phyloP scores from a whole-genome alignment of 2,113 vertebrate genomes.

The Silurus glanis region DNA sequence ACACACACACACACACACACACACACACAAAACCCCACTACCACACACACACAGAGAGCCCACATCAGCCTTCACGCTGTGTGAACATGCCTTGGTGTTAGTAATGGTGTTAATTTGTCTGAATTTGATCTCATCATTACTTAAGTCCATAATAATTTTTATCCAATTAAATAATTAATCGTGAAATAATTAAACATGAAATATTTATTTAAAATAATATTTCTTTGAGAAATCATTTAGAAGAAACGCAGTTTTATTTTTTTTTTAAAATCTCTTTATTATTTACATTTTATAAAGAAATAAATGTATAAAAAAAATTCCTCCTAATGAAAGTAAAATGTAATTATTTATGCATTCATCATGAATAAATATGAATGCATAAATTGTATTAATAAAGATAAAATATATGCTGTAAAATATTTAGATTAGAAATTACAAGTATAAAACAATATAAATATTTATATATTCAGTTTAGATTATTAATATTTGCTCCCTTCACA shows the following conservation, averaged over 20 bases:
- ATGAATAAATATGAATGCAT: not conserved
- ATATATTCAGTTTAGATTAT: not conserved
- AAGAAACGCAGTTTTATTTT: not conserved
- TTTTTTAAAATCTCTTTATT: too few species aligned
- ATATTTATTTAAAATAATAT: not conserved
- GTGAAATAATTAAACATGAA: not conserved
- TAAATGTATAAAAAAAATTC: too few species aligned
- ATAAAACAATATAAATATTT: not conserved
- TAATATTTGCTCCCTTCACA: not conserved
- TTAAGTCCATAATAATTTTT: not conserved
- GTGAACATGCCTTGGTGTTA: not conserved
- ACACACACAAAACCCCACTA: slow-evolving; percentile 4
- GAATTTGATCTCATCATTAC: not conserved
- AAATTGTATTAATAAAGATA: not conserved
- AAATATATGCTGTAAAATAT: not conserved
- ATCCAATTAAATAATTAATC: not conserved
- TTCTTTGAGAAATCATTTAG: not conserved
- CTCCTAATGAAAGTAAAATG: too few species aligned
- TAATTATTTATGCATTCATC: not conserved
- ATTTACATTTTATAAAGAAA: too few species aligned
- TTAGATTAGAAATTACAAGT: not conserved
- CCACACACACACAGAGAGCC: slow-evolving; percentile 9
- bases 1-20: slow-evolving; percentile 26
- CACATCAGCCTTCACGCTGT: not conserved
- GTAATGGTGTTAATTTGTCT: not conserved